Conservation (phyloP, 2,797 vertebrate species). For the Acrocephalus scirpaceus region DNA sequence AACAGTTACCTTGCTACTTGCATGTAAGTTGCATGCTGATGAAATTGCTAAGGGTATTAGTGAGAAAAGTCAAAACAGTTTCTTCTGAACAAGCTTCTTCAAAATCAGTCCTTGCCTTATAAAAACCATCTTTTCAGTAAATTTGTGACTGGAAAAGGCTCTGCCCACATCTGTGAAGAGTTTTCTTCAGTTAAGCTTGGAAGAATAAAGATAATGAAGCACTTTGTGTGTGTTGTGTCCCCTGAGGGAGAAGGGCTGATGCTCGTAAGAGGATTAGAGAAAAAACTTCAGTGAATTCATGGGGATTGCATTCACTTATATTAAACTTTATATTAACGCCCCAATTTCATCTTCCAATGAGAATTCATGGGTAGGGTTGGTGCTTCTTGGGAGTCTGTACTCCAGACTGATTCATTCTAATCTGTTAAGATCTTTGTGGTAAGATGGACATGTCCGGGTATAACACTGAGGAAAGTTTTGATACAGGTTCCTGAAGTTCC, state of each 20-base stretch:
- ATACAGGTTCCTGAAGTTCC: not conserved
- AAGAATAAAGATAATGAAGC: slow-evolving; percentile 16
- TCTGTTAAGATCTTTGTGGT: not conserved
- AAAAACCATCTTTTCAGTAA: not conserved
- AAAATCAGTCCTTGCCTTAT: not conserved
- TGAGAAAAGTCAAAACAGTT: not conserved
- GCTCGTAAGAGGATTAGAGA: slow-evolving; percentile 27
- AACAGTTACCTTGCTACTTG: not conserved
- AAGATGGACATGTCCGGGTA: not conserved
- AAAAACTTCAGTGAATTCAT: not conserved
- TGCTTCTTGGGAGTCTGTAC: not conserved
- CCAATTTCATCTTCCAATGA: not conserved
- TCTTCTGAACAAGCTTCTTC: not conserved
- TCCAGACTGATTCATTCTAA: not conserved
- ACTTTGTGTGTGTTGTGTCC: not conserved
- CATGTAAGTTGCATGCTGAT: not conserved
- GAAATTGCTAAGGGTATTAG: not conserved
- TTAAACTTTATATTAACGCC: not conserved
- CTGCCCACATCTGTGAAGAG: not conserved
- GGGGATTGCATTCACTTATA: not conserved
- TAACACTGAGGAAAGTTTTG: not conserved
- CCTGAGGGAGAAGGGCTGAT: not conserved
- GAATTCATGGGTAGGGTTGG: not conserved
- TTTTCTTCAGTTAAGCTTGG: not conserved
- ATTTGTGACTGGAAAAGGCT: not conserved